Evolutionary conservation across 2,888 invertebrate genomes (phyloP).

Genomic region (Bedellia somnulentella): DNA sequence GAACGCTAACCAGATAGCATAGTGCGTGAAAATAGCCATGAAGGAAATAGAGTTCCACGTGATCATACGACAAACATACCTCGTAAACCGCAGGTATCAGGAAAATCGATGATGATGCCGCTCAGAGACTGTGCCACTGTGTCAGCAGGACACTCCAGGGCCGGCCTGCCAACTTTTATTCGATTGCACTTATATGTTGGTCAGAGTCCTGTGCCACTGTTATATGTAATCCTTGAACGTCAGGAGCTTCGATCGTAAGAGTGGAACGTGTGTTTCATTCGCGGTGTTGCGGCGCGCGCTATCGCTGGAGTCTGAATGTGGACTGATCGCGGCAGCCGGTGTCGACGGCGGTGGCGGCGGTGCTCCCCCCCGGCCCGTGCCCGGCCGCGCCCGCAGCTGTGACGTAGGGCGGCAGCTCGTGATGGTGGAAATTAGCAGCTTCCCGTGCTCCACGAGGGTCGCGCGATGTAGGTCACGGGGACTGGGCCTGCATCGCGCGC

Average conservation of each 20-base stretch:
- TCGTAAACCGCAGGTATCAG: slow-evolving; percentile 38
- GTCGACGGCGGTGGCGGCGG: slow-evolving; percentile 40
- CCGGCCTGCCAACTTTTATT: too few relatives aligned
- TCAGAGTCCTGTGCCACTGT: slow-evolving; percentile 4
- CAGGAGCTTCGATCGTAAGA: slow-evolving; percentile 17
- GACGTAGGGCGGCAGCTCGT: slow-evolving; percentile 33
- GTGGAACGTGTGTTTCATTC: slow-evolving; percentile 26
- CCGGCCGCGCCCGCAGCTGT: slow-evolving; percentile 31
- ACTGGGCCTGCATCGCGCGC: slow-evolving; percentile 55
- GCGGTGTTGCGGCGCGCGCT: slow-evolving; percentile 31
- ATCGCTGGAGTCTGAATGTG: too few relatives aligned
- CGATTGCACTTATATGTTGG: too few relatives aligned
- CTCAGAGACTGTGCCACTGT: slow-evolving; percentile 64
- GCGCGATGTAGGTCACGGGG: slow-evolving; percentile 58
- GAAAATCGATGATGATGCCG: slow-evolving; percentile 59
- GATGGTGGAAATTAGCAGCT: slow-evolving; percentile 60
- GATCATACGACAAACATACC: slow-evolving; percentile 58
- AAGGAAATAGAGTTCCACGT: slow-evolving; percentile 55
- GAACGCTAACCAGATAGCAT: slow-evolving; percentile 51
- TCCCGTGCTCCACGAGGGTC: slow-evolving; percentile 51
- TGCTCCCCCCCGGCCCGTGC: slow-evolving; percentile 20
- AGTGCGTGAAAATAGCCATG: slow-evolving; percentile 46
- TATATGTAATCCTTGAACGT: slow-evolving; percentile 8
- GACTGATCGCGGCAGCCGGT: slow-evolving; percentile 35
- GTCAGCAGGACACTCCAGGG: slow-evolving; percentile 56